Evolutionary conservation across 2,888 invertebrate species (phyloP), one percentile per base, ranked within the genome.

Genomic region (Polyommatus icarus): DNA sequence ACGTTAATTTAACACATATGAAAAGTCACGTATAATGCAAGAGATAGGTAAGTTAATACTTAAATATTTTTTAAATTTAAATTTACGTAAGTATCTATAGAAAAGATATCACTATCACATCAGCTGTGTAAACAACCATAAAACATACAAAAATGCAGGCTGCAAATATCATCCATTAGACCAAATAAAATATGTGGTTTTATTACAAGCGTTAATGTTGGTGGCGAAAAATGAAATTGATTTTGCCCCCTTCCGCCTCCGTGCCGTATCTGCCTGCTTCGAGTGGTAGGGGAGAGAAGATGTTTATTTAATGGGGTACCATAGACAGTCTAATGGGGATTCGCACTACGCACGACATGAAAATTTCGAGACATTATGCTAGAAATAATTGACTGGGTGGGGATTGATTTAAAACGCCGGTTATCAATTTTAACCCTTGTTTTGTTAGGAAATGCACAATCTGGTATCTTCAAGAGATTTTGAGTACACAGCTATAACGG

Each of bases 141-240:
- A 67, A 67, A 67, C 40, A 32, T 76, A 18, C 59, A 40, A 67
- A 61, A 61, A 15, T 32, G 67, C 67, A 29, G 0, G 0, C 29
- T 40, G 72, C 40, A 32, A 29, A 32, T 20, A 40, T 40, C 72
- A 36, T 36, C 76, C 61, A 76, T 72, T 76, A 61, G 72, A 36
- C 36, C 36, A 57, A 76, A 79, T 77, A 78, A 80, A 80, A 78
- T 79, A 78, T 79, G 78, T 78, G 84, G 87, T 86, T 88, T 89
- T 87, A 88, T 85, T 87, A 89, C 86, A 87, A 90, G 87, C 90
- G 87, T 89, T 91, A 91, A 89, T 89, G 91, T 91, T 90, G 90
- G 92, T 91, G 91, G 91, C 91, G 90, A 93, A 93, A 93, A 93
- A 93, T 92, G 90, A 92, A 93, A 93, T 93, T 92, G 93, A 93